These are phyloP conservation scores for Lasioglossum marginatum DNA, from an alignment of 2,888 invertebrate genomes.

Conservation along the genomic window DNA sequence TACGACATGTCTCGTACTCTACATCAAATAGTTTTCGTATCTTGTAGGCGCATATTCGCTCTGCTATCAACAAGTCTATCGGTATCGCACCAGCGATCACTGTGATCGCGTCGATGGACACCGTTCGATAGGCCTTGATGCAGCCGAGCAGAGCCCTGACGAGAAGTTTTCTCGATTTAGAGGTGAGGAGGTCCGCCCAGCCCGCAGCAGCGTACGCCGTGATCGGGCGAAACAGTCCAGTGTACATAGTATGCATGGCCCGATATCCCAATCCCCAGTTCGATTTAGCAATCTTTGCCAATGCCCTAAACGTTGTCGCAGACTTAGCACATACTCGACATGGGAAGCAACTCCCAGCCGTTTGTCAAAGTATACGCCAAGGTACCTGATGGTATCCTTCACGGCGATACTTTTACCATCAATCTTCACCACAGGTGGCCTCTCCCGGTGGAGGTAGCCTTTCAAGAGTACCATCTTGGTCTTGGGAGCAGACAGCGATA, in stretches of 20 bases:
- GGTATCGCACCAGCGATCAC: too few relatives aligned
- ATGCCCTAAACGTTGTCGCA: too few relatives aligned
- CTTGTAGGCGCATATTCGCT: neutral
- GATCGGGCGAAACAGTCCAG: neutral
- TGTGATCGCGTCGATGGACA: neutral
- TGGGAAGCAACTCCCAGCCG: neutral
- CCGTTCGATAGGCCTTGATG: neutral
- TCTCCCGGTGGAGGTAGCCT: neutral
- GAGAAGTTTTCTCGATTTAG: rapidly evolving
- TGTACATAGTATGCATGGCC: neutral
- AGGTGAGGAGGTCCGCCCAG: neutral
- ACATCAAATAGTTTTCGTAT: neutral
- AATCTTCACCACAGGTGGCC: neutral
- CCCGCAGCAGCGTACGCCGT: neutral
- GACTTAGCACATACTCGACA: neutral
- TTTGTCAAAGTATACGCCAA: neutral
- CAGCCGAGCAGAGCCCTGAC: neutral
- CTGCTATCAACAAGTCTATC: neutral
- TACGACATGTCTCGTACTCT: neutral
- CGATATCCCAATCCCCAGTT: too few relatives aligned
- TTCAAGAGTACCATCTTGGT: neutral
- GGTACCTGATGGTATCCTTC: neutral
- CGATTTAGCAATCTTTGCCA: too few relatives aligned
- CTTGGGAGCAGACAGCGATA: too few relatives aligned
- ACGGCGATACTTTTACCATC: neutral